Evolutionary conservation across 2,113 vertebrate species (phyloP), one percentile per base, ranked within the genome.

Genomic region (Pelvicachromis taeniatus): DNA sequence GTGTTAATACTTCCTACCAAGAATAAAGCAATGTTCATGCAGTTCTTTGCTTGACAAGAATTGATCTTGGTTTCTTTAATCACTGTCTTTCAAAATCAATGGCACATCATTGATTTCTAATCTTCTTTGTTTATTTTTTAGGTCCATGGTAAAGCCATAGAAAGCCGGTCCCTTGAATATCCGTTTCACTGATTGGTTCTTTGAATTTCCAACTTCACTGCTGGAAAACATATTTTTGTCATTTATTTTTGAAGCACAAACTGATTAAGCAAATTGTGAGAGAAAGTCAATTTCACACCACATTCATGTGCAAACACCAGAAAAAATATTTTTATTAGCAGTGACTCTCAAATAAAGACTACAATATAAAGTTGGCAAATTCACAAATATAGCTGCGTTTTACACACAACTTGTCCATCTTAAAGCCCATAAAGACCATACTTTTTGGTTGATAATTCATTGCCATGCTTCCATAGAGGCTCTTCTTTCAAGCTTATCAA

Each of bases 211-310:
- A 79, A 87, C 79, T 68, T 80, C 54, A 80, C 59, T 58, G 53
- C 8, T 9, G 40, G 10, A 42, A 50, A 90, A 75, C 78, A 81
- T 38, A 78, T 56, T 65, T 55, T 33, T 29, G 14, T n/a, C 4
- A 7, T 87, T 54, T 42, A 79, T 85, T 87, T 81, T 65, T 80
- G 16, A 85, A 75, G 45, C 42, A 4, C 52, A 9, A 73, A 33
- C 54, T 33, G 45, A 83, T 29, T 78, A 68, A 80, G 77, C 5
- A 26, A 80, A 73, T 81, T 65, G 65, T 45, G 78, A 88, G 19
- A 78, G 50, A 80, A 86, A 91, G 42, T 77, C 42, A 90, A 81
- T 90, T 88, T 88, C 80, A 86, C 87, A 82, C 23, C 77, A 23
- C 61, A 42, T 83, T 88, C 58, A 77, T 81, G 13, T 2, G 26